Base-by-base conservation (phyloP, 2,113 vertebrate genomes). In the Burhinus bistriatus region DNA sequence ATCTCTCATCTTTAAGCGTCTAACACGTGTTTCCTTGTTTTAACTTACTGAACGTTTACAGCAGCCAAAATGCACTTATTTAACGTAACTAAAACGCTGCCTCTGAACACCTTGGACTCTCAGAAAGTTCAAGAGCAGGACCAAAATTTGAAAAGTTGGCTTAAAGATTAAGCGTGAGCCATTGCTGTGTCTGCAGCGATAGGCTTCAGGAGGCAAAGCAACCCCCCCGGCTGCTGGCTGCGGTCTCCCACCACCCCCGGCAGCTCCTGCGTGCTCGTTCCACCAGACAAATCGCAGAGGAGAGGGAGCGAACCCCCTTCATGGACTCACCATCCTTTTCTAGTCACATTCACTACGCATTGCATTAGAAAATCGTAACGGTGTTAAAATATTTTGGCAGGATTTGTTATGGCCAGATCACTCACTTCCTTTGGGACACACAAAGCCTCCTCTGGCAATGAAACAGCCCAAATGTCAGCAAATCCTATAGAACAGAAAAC, bases 351-450 rank as follows among this genome's bases (percentile, higher is more conserved):
- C 96, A 97, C 86, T 97, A 97, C 7, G 81, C 93, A 96, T 93
- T 94, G 94, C 94, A 94, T 96, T 97, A 97, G 95, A 97, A 97
- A 97, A 97, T 95, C 84, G 89, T 93, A 97, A 97, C 91, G 95
- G 94, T 96, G 92, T 97, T 96, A 96, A 94, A 96, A 97, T 96
- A 97, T 96, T 97, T 97, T 97, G 96, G 95, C 90, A 92, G 91
- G 96, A 90, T 96, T 97, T 98, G 95, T 95, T 96, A 97, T 91
- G 92, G 96, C 92, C 96, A 97, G 94, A 97, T 97, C 95, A 96
- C 96, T 97, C 96, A 96, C 96, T 95, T 97, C 96, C 95, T 97
- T 96, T 97, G 93, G 95, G 96, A 96, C 90, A 96, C 94, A 96
- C 95, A 96, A 96, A 96, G 96, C 72, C 95, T 97, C 88, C 87